Base-by-base conservation (phyloP, 2,888 invertebrate species). In the Ligdia adustata region DNA sequence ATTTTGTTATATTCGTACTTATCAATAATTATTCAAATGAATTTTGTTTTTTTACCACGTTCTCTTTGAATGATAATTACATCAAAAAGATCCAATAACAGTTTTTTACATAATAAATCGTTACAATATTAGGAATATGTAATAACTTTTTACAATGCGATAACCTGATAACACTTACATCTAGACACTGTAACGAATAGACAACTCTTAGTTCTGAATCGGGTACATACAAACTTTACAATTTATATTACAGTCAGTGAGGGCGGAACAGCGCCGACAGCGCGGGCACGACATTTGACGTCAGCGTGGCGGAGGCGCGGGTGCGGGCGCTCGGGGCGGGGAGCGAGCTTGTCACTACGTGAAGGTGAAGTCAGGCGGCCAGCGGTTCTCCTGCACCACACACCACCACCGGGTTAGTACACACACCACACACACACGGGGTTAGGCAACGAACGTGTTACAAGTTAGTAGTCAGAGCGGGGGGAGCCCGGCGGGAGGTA, bases 341-440 rank as follows among this genome's bases (percentile, higher is more conserved):
- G 39, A 51, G 44, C 37, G 57, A 34, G 26, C 55, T 38, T 58
- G 55, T 43, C 74, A 79, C 83, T 87, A 87, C 83, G 87, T 85
- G 83, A 84, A 81, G 44, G 78, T 79, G 82, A 87, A 84, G 77
- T 85, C 81, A 53, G 85, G 86, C 67, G 87, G 84, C 86, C 88
- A 86, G 67, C 85, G 82, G 69, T 82, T 85, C 62, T 87, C 88
- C 88, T 88, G 86, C 64, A 50, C 71, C 66, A n/a, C 66, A 71
- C 71, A 69, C 74, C 68, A 60, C 58, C 37, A 27, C 55, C 55
- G 43, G 40, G 80, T 81, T 82, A 82, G 81, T 77, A 64, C 63
- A 41, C 66, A 57, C 66, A 40, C 62, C 13, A 37, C 33, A 18
- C 34, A 16, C n/a, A n/a, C 52, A 31, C 46, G 20, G 42, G 20